A percentile compares a stretch with the other conserved stretches of the same genome.
These are phyloP conservation scores for Hirtodrosophila duncani DNA, from an alignment of 2,888 invertebrate species.

Conservation along the genomic window DNA sequence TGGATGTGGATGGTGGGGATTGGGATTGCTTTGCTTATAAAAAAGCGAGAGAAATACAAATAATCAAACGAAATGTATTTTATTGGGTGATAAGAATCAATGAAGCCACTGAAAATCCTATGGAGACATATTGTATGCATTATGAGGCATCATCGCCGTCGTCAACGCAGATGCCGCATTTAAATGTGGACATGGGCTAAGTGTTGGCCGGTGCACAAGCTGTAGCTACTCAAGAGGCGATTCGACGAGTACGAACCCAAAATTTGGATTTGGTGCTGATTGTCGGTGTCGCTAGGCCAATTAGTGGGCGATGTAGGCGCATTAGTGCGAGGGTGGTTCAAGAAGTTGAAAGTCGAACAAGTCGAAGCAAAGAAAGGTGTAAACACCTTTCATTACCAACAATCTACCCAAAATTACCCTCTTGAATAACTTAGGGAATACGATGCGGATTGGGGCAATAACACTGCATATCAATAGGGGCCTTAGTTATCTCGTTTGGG, in stretches of 20 bases:
- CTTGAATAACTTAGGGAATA: too few species aligned
- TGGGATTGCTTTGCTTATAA: too few species aligned
- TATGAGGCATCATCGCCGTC: slow-evolving; percentile 59
- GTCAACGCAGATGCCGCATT: slow-evolving; percentile 5
- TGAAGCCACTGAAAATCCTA: slow-evolving; percentile 79
- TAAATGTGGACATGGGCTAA: slow-evolving; percentile 26
- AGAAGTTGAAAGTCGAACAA: too few species aligned
- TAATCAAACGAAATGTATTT: slow-evolving; percentile 77
- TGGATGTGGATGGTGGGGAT: slow-evolving; percentile 19
- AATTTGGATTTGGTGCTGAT: slow-evolving; percentile 15
- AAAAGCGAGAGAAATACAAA: slow-evolving; percentile 70
- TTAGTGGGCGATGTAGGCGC: slow-evolving; percentile 73
- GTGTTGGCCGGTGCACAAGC: slow-evolving; percentile 35
- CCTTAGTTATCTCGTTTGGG: too few species aligned
- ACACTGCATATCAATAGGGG: too few species aligned
- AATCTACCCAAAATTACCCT: too few species aligned
- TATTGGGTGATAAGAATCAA: slow-evolving; percentile 79
- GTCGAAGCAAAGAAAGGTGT: too few species aligned
- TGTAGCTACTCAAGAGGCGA: too few species aligned
- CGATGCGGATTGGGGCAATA: too few species aligned
- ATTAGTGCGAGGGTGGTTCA: too few species aligned
- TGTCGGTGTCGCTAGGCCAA: slow-evolving; percentile 63
- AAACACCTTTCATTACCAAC: too few species aligned
- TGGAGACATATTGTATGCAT: slow-evolving; percentile 77
- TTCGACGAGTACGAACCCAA: background rate